A percentile compares a stretch with the other conserved stretches of the same genome.
Conservation (phyloP, 2,113 vertebrate genomes). For the Laticauda laticaudata region DNA sequence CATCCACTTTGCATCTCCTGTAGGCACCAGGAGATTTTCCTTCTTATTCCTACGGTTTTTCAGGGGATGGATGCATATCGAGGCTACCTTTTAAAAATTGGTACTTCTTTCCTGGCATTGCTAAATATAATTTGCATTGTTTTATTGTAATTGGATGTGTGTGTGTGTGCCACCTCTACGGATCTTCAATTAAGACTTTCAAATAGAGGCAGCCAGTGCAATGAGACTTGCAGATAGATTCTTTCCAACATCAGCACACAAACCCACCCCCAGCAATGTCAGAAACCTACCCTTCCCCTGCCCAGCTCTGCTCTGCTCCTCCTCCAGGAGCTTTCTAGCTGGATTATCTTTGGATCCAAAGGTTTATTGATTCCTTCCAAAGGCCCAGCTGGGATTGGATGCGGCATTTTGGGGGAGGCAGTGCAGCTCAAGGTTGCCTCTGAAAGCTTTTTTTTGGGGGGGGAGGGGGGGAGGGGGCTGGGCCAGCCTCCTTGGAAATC, state of each 20-base stretch:
- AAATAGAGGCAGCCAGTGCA: neutral
- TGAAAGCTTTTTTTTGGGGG: neutral
- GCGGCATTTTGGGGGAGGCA: neutral
- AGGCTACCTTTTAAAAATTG: neutral
- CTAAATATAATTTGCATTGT: neutral
- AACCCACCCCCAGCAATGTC: neutral
- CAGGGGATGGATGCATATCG: neutral
- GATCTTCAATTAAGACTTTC: neutral
- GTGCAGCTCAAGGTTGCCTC: neutral
- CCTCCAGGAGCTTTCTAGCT: neutral
- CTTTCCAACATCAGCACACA: neutral
- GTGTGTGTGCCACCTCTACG: neutral
- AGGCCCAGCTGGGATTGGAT: neutral
- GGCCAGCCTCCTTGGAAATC: neutral
- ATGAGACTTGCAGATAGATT: neutral
- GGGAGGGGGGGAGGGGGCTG: neutral
- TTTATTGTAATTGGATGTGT: neutral
- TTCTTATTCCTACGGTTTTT: neutral
- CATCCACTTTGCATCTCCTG: neutral
- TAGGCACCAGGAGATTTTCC: neutral
- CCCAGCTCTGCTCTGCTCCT: neutral
- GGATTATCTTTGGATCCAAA: conserved; percentile 1
- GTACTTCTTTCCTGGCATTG: neutral
- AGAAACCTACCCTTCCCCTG: neutral
- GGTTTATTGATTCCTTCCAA: neutral